Percentiles rank a stretch among this genome's conserved stretches.
Conservation (phyloP, 2,888 invertebrate species). For the Sarcophaga caerulescens region DNA sequence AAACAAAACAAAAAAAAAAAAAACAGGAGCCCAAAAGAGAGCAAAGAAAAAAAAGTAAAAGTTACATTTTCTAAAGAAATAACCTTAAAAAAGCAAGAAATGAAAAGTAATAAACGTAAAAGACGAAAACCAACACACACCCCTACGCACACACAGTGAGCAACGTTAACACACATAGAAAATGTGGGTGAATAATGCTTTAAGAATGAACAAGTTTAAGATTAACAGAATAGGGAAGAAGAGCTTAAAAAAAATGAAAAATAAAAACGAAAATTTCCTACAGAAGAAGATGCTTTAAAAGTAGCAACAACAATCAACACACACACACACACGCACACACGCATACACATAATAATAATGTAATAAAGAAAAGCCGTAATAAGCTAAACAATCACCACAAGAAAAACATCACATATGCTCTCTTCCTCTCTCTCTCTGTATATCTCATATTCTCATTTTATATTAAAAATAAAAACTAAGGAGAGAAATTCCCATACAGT, state of each 20-base stretch:
- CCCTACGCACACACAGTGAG: neutral
- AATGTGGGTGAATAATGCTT: slow-evolving; percentile 23
- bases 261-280: neutral
- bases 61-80: slow-evolving; percentile 52
- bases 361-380: neutral
- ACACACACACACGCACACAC: too few species aligned
- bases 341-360: neutral
- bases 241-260: neutral
- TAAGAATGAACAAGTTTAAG: neutral
- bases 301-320: neutral
- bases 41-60: slow-evolving; percentile 46
- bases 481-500: neutral
- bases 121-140: neutral
- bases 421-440: neutral
- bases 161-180: neutral
- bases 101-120: slow-evolving; percentile 11
- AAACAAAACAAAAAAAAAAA: too few species aligned
- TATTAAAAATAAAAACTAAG: neutral
- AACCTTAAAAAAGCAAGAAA: slow-evolving; percentile 45
- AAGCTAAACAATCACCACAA: neutral
- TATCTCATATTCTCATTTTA: neutral
- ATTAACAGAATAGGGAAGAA: neutral
- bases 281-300: neutral
- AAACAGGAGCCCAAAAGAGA: slow-evolving; percentile 1
- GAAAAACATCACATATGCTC: neutral